These are phyloP conservation scores for Eupeodes luniger DNA, from an alignment of 2,888 invertebrate genomes.

Conservation along the genomic window DNA sequence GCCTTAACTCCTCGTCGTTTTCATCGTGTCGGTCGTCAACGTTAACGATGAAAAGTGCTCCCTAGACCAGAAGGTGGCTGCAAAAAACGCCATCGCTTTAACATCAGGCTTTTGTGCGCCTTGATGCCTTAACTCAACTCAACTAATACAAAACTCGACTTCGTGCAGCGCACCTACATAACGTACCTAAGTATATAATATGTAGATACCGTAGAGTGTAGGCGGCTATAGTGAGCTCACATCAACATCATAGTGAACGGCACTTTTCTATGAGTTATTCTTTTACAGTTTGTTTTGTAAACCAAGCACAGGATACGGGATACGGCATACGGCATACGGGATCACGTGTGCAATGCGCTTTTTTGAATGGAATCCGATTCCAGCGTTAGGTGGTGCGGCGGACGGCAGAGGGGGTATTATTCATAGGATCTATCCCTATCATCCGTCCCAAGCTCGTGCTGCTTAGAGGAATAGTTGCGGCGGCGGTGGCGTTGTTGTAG, in stretches of 20 bases:
- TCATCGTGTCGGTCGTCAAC: not conserved
- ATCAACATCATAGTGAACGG: conserved; percentile 45
- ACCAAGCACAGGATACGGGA: conserved; percentile 57
- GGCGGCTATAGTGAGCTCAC: conserved; percentile 22
- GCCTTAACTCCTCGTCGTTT: not conserved
- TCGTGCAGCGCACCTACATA: conserved; percentile 27
- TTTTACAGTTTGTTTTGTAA: conserved; percentile 69
- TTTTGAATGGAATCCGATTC: conserved; percentile 59
- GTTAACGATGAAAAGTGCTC: conserved; percentile 53
- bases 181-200: no score
- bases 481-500: not conserved
- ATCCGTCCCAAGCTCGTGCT: conserved; percentile 49
- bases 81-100: conserved; percentile 44
- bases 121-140: conserved; percentile 45
- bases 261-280: conserved; percentile 70
- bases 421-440: conserved; percentile 31
- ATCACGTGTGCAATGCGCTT: conserved; percentile 64
- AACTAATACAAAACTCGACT: conserved; percentile 11
- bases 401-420: not conserved
- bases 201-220: conserved; percentile 6
- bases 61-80: conserved; percentile 55
- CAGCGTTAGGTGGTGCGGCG: not conserved
- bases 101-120: conserved; percentile 46
- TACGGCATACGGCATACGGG: conserved; percentile 34
- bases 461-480: conserved; percentile 70